phyloP scores from a whole-genome alignment of 1,140 invertebrate genomes.

The Zaprionus vittiger region DNA sequence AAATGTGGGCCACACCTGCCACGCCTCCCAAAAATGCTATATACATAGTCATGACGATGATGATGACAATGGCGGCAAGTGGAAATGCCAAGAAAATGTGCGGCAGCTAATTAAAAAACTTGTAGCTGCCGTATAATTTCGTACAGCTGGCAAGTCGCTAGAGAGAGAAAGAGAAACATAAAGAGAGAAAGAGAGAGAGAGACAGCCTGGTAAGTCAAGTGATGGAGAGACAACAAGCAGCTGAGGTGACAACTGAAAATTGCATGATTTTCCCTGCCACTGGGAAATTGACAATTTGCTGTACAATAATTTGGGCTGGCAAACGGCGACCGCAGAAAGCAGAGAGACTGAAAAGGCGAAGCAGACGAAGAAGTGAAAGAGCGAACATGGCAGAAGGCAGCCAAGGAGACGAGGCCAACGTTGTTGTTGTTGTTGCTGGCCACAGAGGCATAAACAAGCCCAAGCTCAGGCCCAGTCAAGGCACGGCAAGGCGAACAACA shows the following conservation, averaged over 20 bases:
- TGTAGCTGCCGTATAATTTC: slow-evolving; percentile 55
- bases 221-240: not conserved
- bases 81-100: slow-evolving; percentile 68
- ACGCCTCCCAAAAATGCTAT: slow-evolving; percentile 32
- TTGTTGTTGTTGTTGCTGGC: slow-evolving; percentile 29
- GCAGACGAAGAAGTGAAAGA: not conserved
- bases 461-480: not conserved
- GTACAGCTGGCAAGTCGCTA: slow-evolving; percentile 23
- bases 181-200: not conserved
- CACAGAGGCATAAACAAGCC: slow-evolving; percentile 48
- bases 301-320: slow-evolving; percentile 55
- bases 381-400: not conserved
- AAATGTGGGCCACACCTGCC: not conserved
- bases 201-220: not conserved
- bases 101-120: slow-evolving; percentile 72
- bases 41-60: slow-evolving; percentile 32
- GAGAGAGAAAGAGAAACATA: not conserved
- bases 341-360: too few relatives aligned
- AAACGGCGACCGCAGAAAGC: slow-evolving; percentile 34
- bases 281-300: slow-evolving; percentile 59
- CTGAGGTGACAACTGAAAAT: slow-evolving; percentile 53
- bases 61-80: slow-evolving; percentile 50
- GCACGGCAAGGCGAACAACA: slow-evolving; percentile 16
- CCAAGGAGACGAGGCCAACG: not conserved
- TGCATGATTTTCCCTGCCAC: slow-evolving; percentile 44